These are phyloP conservation scores for Arothron firmamentum DNA, from an alignment of 2,113 vertebrate genomes.

Conservation along the genomic window DNA sequence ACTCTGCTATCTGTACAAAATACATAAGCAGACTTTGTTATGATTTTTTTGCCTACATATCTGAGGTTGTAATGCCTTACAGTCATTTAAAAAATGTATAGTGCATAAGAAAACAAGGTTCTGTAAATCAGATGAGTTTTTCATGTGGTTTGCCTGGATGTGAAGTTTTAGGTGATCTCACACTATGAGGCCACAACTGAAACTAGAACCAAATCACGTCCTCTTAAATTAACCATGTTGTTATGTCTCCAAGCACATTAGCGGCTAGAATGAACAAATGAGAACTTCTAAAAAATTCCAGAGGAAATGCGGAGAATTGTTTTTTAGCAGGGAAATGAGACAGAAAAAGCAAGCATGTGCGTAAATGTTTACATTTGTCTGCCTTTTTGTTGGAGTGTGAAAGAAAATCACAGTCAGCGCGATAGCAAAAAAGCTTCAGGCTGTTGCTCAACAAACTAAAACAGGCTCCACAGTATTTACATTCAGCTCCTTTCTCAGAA, in stretches of 20 bases:
- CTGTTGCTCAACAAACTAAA: constrained; percentile 8
- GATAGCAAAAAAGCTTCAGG: constrained; percentile 23
- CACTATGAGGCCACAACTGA: no score
- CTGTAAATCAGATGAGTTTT: no score
- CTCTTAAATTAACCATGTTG: constrained; percentile 26
- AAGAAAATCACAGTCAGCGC: constrained; percentile 18
- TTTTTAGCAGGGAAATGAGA: background rate
- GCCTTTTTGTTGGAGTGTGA: constrained; percentile 6
- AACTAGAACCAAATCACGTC: constrained; percentile 13
- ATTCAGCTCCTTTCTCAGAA: background rate
- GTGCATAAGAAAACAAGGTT: no score
- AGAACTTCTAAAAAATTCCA: no score
- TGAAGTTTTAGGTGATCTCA: no score
- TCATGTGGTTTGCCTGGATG: no score
- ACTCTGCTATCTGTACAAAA: no score
- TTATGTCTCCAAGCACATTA: constrained; percentile 5
- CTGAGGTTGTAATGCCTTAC: no score
- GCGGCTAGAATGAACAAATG: background rate
- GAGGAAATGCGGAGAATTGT: no score
- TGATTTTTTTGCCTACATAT: no score
- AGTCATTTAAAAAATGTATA: no score
- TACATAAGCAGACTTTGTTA: no score
- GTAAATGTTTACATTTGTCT: constrained; percentile 25
- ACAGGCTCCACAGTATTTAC: constrained; percentile 8
- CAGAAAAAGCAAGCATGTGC: background rate